Conservation (phyloP, 2,113 vertebrate genomes). For the Cettia cetti region DNA sequence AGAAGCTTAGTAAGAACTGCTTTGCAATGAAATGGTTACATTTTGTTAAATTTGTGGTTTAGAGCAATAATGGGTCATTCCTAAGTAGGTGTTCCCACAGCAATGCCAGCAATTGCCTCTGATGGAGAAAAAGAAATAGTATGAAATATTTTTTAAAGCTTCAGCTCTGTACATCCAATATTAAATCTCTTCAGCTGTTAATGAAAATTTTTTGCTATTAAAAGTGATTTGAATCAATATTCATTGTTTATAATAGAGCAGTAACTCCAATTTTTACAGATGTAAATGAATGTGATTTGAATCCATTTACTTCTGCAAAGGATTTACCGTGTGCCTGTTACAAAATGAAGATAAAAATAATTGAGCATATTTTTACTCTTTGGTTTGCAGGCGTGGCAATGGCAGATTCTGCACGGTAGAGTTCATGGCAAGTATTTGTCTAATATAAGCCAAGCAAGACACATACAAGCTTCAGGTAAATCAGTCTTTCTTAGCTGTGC, state of each 20-base stretch:
- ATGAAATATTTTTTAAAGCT: neutral
- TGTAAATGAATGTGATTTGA: neutral
- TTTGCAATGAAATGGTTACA: neutral
- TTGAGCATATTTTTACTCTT: conserved; percentile 17
- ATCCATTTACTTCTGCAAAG: neutral
- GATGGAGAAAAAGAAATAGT: neutral
- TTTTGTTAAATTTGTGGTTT: neutral
- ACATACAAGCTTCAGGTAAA: conserved; percentile 5
- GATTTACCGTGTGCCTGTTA: neutral
- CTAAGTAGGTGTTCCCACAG: neutral
- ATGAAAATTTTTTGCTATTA: neutral
- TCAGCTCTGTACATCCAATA: neutral
- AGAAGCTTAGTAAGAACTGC: neutral
- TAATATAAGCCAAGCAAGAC: neutral
- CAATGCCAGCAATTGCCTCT: neutral
- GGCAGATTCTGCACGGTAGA: neutral
- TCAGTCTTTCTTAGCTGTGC: neutral
- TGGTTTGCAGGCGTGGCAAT: conserved; percentile 1
- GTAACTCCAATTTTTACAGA: neutral
- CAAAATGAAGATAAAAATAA: neutral
- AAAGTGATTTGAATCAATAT: neutral
- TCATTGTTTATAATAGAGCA: neutral
- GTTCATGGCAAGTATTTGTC: conserved; percentile 28
- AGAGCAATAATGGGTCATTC: neutral
- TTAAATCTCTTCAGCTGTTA: neutral